Evolutionary conservation across 2,888 invertebrate species (phyloP).

Genomic region (Drosophila mulleri): DNA sequence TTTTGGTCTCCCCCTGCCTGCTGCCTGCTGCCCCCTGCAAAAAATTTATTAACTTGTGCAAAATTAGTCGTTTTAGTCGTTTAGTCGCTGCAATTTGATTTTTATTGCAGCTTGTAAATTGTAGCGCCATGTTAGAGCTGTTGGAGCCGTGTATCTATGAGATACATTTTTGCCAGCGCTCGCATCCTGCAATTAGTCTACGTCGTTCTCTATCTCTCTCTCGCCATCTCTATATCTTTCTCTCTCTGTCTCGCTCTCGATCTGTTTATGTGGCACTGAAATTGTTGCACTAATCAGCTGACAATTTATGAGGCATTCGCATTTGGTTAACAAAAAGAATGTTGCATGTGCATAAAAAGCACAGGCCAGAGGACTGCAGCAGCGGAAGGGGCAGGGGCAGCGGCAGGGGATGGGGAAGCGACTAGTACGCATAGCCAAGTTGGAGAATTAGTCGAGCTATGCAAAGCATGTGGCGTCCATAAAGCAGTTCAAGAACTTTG

Average conservation of each 20-base stretch:
- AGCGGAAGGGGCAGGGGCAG: neutral
- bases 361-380: neutral
- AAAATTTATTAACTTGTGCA: conserved; percentile 78
- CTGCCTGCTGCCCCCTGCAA: neutral
- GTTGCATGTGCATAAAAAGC: conserved; percentile 47
- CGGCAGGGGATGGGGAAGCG: too few species aligned
- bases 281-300: conserved; percentile 77
- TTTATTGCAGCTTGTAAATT: conserved; percentile 69
- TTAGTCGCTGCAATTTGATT: conserved; percentile 79
- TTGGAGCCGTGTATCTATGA: conserved; percentile 58
- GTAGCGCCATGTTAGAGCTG: conserved; percentile 48
- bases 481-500: conserved; percentile 52
- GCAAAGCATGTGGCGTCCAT: conserved; percentile 64
- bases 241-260: conserved; percentile 9
- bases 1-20: conserved; percentile 18
- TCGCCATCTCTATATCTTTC: conserved; percentile 2
- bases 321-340: conserved; percentile 51
- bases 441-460: conserved; percentile 63
- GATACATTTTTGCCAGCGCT: conserved; percentile 51
- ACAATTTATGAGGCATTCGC: conserved; percentile 70
- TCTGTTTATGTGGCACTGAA: conserved; percentile 58
- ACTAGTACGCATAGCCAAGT: conserved; percentile 23
- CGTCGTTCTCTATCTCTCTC: conserved; percentile 21
- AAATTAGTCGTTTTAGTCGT: conserved; percentile 80
- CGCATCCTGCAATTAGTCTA: conserved; percentile 53